Evolutionary conservation across 2,888 invertebrate genomes (phyloP).

Genomic region (Ptychoptera albimana): DNA sequence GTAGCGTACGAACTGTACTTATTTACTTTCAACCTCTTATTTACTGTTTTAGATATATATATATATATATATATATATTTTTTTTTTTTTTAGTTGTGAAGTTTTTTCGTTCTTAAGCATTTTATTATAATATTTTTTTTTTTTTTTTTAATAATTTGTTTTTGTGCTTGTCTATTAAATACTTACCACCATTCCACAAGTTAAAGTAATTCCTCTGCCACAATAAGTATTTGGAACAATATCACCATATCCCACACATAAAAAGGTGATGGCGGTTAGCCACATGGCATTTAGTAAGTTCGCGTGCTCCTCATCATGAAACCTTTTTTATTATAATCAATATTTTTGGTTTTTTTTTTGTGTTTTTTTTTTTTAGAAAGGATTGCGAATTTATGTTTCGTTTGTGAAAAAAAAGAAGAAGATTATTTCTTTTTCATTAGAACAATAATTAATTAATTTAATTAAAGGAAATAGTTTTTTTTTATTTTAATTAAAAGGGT

Average conservation of each 20-base stretch:
- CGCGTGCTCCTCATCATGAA: constrained; percentile 96
- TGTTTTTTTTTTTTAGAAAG: background rate
- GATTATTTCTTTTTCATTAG: too few species aligned
- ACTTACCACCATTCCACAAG: constrained; percentile 99
- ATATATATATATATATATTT: constrained; percentile 3
- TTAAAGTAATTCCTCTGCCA: constrained; percentile 96
- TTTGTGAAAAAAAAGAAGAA: too few species aligned
- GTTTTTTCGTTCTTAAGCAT: background rate
- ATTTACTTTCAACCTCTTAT: too few species aligned
- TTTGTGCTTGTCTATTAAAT: constrained; percentile 23
- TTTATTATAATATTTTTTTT: constrained; percentile 8
- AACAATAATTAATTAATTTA: background rate
- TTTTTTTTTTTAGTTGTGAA: background rate
- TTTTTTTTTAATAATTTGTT: constrained; percentile 7
- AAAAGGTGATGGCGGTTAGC: constrained; percentile 99
- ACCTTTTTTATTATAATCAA: constrained; percentile 40
- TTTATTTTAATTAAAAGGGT: background rate
- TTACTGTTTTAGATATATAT: too few species aligned
- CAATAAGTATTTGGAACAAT: constrained; percentile 99
- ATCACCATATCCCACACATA: constrained; percentile 99
- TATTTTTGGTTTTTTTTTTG: constrained; percentile 1
- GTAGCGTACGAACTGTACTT: too few species aligned
- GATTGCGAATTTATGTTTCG: too few species aligned
- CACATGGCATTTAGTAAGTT: constrained; percentile 99
- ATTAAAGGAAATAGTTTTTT: background rate